Base-by-base conservation (phyloP, 2,888 invertebrate genomes). In the Spilarctia lutea region DNA sequence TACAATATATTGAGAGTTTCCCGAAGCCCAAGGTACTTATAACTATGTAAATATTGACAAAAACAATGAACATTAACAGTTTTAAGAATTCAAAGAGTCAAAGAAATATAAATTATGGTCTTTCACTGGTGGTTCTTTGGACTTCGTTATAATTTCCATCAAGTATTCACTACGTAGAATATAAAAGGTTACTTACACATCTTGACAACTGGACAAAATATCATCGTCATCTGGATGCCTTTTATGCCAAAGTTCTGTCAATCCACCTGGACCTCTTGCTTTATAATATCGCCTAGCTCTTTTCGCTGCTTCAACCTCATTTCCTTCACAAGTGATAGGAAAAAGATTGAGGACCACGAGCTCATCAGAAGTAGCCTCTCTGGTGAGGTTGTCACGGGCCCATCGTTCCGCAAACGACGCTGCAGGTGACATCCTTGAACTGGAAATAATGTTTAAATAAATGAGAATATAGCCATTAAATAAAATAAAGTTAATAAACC, bases 381-480 rank as follows among this genome's bases (percentile, higher is more conserved):
- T 89, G 73, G 90, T 89, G 77, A 96, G 92, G 91, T 95, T 94
- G 87, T 94, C 94, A 79, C 89, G 89, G 86, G 95, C 95, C 95
- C 95, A 96, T 95, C 95, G 95, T 90, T 93, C 90, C 60, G 92
- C 90, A 81, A 96, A 96, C 95, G 95, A 95, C 91, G 95, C 95
- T 96, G 95, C 95, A 87, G 90, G 91, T 79, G 93, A 91, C 95
- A 96, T 96, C 91, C 92, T 94, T 77, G 66, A 77, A 76, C 93
- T 93, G 88, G 18, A 63, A 63, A 18, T 30, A 63, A 30, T 63
- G 18, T 63, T 8, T 16, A 30, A 30, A 63, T 18, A 7, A 63
- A 13, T n/a, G 1, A 27, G 27, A 60, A 60, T 27, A 60, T 60
- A 33, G 2, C 4, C 2, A 33, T 33, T 33, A 33, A n/a, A n/a